Conservation (phyloP, 2,797 vertebrate genomes). For the Hydrophis major region DNA sequence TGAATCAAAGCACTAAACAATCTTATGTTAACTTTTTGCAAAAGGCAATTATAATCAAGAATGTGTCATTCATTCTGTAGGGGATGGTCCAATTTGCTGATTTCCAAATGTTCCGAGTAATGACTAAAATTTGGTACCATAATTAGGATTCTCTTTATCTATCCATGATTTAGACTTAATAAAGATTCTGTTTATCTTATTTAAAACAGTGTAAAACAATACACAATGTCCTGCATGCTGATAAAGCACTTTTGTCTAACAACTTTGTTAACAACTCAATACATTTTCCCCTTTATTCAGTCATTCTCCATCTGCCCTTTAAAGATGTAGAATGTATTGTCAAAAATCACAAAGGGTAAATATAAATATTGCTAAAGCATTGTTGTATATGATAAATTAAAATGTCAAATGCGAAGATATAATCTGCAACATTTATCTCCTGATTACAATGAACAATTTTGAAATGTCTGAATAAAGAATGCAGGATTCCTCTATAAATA, state of each 20-base stretch:
- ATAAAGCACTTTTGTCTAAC: neutral
- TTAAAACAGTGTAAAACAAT: neutral
- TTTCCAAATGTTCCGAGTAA: neutral
- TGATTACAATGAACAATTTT: conserved; percentile 9
- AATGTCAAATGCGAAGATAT: neutral
- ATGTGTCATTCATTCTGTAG: neutral
- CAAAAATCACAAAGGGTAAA: neutral
- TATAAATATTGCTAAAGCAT: neutral
- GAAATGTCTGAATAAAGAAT: neutral
- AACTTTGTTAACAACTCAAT: neutral
- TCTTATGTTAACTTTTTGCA: neutral
- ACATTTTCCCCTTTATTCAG: neutral
- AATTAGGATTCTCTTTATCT: neutral
- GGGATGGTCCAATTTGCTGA: neutral
- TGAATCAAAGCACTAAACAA: neutral
- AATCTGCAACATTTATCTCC: neutral
- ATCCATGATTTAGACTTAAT: neutral
- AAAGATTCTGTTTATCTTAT: neutral
- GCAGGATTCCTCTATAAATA: neutral
- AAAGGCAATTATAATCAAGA: neutral
- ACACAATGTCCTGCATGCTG: neutral
- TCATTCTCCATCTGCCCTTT: neutral
- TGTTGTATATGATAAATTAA: neutral
- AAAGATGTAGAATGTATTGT: neutral
- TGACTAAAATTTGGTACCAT: neutral